Evolutionary conservation across 2,113 vertebrate species (phyloP), one percentile per base, ranked within the genome.

Genomic region (Stigmatopora nigra): DNA sequence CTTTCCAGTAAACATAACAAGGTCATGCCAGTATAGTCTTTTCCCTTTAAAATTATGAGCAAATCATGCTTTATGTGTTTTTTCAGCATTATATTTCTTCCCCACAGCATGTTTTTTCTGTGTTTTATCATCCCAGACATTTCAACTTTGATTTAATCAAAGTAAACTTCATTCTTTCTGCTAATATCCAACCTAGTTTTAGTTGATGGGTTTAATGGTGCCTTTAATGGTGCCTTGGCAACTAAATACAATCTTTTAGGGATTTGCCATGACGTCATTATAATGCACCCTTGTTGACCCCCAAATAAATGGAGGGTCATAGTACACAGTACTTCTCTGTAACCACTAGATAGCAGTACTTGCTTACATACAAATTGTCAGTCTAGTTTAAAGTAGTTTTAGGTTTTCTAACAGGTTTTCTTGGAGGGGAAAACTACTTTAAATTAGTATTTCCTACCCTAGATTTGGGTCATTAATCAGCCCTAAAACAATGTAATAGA

Each of bases 341-440:
- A 5, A 59, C 82, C 85, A 79, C 72, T 70, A 82, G 85, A 47
- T 63, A 78, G 78, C 81, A 75, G 66, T 63, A 60, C 38, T 41
- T 11, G 52, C 22, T 22, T 25, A 45, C 41, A n/a, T 44, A 11
- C 38, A 44, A 20, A 61, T 36, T 20, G 0, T 63, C 49, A 41
- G 2, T 58, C 22, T 20, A 68, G 25, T 48, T 15, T 46, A 55
- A 36, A 13, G 25, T 31, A 36, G 36, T 36, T 17, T 36, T 3
- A 58, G 36, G 13, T 10, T 35, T 35, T 10, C 57, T 9, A 16
- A 35, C 25, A 11, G 19, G 19, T 19, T 19, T 22, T 1, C 19
- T 14, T 31, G 1, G 25, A 3, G 25, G 25, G 25, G 25, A 31
- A 31, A 25, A 48, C 5, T 1, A 15, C 2, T 56, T 56, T 31